Evolutionary conservation across 2,113 vertebrate species (phyloP), one percentile per base, ranked within the genome.

Genomic region (Neolamprologus hecqui): DNA sequence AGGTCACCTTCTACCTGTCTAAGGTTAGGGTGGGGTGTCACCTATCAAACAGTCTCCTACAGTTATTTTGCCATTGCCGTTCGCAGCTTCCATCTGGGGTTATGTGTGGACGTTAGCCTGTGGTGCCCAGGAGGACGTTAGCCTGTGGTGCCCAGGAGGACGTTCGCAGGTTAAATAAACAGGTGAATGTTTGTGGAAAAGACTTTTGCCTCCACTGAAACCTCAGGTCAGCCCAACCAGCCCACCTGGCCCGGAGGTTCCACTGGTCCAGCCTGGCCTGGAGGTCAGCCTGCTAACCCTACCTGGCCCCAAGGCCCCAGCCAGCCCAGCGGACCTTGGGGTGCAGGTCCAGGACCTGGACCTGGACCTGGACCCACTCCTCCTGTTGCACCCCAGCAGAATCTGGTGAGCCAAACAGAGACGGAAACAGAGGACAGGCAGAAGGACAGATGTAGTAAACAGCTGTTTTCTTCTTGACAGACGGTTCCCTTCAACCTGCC

Each of bases 391-490:
- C 19, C 88, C 7, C 82, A 84, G 26, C 42, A 81, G 13, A 84
- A 1, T 77, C 14, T 92, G 84, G 94, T 93, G 37, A 87, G 89
- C 17, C 26, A 86, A 19, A 31, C 54, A 80, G 9, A 58, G 15
- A 33, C 2, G 17, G 14, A 81, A 13, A 14, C 6, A 75, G 11
- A 75, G 70, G 42, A 51, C 14, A 75, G 45, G 33, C 13, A 45
- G 19, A 23, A 23, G 60, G 28, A 12, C 5, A 77, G 58, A 13
- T 60, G 37, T 79, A 17, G 6, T 79, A 73, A 73, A 79, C 33
- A 42, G 6, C 5, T 79, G 13, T 60, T 53, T 70, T 17, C 37
- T 12, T 82, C 17, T 57, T 54, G 13, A 13, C 92, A 95, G 94
- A 1, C 1, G 1, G 42, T 93, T n/a, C 93, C 93, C 1, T 87